A percentile compares a stretch with the other conserved stretches of the same genome.
phyloP scores from a whole-genome alignment of 2,888 invertebrate species.

The Ichneumon xanthorius region DNA sequence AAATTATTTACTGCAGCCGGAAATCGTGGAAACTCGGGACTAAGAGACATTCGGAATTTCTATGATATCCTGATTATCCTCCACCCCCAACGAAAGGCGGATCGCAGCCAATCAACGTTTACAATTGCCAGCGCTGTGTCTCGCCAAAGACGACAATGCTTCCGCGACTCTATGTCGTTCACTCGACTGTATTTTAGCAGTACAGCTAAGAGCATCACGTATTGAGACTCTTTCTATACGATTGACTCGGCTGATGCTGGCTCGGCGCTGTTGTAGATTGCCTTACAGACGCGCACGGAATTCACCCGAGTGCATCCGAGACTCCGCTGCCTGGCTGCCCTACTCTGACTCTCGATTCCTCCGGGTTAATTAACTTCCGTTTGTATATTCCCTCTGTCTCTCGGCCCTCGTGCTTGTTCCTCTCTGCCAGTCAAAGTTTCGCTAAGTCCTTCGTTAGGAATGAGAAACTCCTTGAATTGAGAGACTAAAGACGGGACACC shows the following conservation, averaged over 20 bases:
- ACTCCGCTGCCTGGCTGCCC: slow-evolving; percentile 45
- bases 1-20: neutral
- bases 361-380: slow-evolving; percentile 68
- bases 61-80: slow-evolving; percentile 38
- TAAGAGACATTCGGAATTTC: slow-evolving; percentile 25
- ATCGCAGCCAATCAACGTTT: slow-evolving; percentile 46
- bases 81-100: slow-evolving; percentile 1
- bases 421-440: slow-evolving; percentile 55
- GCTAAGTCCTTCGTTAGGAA: slow-evolving; percentile 66
- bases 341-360: slow-evolving; percentile 48
- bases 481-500: slow-evolving; percentile 40
- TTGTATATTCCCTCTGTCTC: slow-evolving; percentile 67
- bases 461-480: slow-evolving; percentile 58
- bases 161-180: slow-evolving; percentile 16
- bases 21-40: slow-evolving; percentile 2
- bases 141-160: slow-evolving; percentile 19
- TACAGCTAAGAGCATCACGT: slow-evolving; percentile 50
- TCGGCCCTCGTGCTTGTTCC: slow-evolving; percentile 24
- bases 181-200: slow-evolving; percentile 39
- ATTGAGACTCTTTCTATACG: slow-evolving; percentile 62
- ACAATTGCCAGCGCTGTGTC: slow-evolving; percentile 26
- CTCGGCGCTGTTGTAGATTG: slow-evolving; percentile 48
- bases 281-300: slow-evolving; percentile 61
- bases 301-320: slow-evolving; percentile 60
- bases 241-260: slow-evolving; percentile 57